Percentiles rank a stretch among this genome's conserved stretches.
phyloP scores from a whole-genome alignment of 2,888 invertebrate genomes.

The Rotaria socialis region DNA sequence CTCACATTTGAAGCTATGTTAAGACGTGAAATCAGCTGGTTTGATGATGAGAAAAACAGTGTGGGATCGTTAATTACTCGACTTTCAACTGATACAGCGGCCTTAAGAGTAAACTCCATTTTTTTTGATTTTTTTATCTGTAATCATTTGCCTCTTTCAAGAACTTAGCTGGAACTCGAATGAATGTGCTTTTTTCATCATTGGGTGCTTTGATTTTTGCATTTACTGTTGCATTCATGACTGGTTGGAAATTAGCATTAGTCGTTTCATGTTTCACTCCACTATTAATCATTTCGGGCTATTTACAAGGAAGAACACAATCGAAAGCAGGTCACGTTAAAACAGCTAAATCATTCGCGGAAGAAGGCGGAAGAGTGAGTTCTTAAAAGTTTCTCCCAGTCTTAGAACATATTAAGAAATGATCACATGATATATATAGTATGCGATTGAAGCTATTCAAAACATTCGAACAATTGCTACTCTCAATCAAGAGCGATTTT shows the following conservation, averaged over 20 bases:
- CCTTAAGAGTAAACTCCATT: not conserved
- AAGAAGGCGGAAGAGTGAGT: not conserved
- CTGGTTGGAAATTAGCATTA: conserved; percentile 61
- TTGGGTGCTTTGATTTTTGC: conserved; percentile 54
- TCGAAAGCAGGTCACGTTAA: not conserved
- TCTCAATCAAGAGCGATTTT: not conserved
- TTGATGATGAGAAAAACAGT: not conserved
- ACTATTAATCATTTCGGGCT: conserved; percentile 52
- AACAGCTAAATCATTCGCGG: not conserved
- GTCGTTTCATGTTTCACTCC: conserved; percentile 59
- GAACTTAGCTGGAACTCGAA: not conserved
- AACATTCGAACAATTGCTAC: not conserved
- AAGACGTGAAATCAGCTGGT: not conserved
- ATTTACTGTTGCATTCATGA: conserved; percentile 60
- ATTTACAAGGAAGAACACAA: not conserved
- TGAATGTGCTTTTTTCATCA: not conserved
- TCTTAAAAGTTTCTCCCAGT: too few species aligned
- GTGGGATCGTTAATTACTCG: not conserved
- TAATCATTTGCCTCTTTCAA: not conserved
- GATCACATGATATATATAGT: too few species aligned
- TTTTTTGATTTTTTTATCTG: too few species aligned
- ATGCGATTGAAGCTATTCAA: not conserved
- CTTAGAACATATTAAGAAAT: too few species aligned
- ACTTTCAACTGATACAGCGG: not conserved
- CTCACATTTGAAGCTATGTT: not conserved